Evolutionary conservation across 2,888 invertebrate genomes (phyloP), one percentile per base, ranked within the genome.

Genomic region (Molorchus minor): DNA sequence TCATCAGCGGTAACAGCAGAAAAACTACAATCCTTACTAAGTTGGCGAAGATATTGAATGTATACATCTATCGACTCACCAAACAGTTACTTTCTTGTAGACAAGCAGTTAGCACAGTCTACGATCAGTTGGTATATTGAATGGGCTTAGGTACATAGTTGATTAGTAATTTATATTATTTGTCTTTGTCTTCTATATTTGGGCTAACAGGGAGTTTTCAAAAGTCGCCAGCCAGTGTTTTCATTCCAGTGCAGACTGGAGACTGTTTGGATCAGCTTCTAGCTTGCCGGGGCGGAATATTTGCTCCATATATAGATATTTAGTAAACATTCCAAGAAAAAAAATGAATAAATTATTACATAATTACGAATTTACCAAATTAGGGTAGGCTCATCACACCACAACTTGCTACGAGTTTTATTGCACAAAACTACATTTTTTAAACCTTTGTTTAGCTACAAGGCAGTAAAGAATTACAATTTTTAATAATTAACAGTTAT

Each of bases 61-160:
- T 55, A 55, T 45, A 12, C 12, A 55, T 44, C n/a, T n/a, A n/a
- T n/a, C n/a, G n/a, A 21, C 29, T 29, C 29, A 46, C 55, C 13
- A n/a, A 4, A 1, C 1, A 4, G 13, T 8, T 13, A 12, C 12
- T 35, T 35, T 35, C 19, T 44, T 12, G 44, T 17, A 19, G 44
- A 8, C 2, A 44, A 21, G 17, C 20, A 51, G 8, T 10, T 5
- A n/a, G 5, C 20, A 19, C 15, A 33, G 25, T 33, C n/a, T n/a
- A n/a, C n/a, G n/a, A n/a, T n/a, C n/a, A n/a, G n/a, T n/a, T n/a
- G n/a, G n/a, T n/a, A n/a, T 17, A 21, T 17, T 0, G 7, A 45
- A 17, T 35, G 29, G 35, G 17, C 36, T n/a, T n/a, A n/a, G n/a
- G n/a, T 21, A 53, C 13, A 43, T 53, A 53, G 15, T 43, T 53